Conservation (phyloP, 1,140 invertebrate species). For the Lepidotrigona ventralis region DNA sequence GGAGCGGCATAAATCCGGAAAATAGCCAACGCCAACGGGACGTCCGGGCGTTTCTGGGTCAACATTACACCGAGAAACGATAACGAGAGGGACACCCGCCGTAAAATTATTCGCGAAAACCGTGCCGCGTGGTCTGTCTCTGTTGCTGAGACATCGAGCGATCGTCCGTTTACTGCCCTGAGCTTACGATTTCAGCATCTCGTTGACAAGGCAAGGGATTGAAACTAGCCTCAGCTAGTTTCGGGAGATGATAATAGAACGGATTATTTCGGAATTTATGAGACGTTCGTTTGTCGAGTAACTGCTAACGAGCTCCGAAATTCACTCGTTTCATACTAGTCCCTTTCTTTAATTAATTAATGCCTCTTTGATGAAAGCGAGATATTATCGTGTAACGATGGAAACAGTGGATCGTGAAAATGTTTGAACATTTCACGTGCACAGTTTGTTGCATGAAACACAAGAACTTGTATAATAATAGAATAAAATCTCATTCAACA, state of each 20-base stretch:
- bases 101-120: slow-evolving; percentile 52
- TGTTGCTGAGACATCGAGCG: not conserved
- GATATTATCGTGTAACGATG: too few relatives aligned
- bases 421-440: too few relatives aligned
- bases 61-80: slow-evolving; percentile 16
- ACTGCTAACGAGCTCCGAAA: not conserved
- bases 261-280: not conserved
- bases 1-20: slow-evolving; percentile 44
- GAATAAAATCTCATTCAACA: too few relatives aligned
- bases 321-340: not conserved
- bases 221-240: not conserved
- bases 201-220: not conserved
- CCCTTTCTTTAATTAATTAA: too few relatives aligned
- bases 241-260: not conserved
- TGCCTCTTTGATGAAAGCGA: too few relatives aligned
- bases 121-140: slow-evolving; percentile 27
- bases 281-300: slow-evolving; percentile 11
- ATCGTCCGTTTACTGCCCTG: not conserved
- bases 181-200: not conserved
- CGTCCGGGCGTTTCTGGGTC: slow-evolving; percentile 41
- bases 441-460: too few relatives aligned
- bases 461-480: too few relatives aligned
- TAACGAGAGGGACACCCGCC: slow-evolving; percentile 16
- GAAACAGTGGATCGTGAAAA: too few relatives aligned
- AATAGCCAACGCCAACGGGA: slow-evolving; percentile 35